Evolutionary conservation across 1,140 invertebrate species (phyloP).

Genomic region (Drosophila kurseongensis): DNA sequence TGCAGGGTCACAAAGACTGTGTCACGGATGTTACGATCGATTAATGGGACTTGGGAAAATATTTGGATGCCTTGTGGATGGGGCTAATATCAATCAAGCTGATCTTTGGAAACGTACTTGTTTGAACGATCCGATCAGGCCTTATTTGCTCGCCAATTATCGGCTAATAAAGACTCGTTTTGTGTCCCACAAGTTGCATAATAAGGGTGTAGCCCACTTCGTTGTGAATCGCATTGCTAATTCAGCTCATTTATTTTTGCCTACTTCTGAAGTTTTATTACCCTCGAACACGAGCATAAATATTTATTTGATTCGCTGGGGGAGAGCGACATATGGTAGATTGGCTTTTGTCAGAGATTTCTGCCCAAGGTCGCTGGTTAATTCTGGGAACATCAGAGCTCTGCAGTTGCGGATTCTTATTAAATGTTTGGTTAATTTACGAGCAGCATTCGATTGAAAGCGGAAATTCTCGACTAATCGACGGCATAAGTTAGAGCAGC

Average conservation of each 20-base stretch:
- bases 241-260: conserved; percentile 57
- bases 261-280: conserved; percentile 43
- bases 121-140: conserved; percentile 3
- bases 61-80: conserved; percentile 29
- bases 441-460: conserved; percentile 48
- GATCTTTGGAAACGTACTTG: conserved; percentile 19
- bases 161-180: conserved; percentile 30
- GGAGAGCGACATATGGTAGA: conserved; percentile 12
- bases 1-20: conserved; percentile 11
- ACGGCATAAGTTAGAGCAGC: conserved; percentile 43
- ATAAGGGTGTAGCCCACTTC: conserved; percentile 29
- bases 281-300: conserved; percentile 44
- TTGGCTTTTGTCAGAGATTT: conserved; percentile 32
- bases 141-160: conserved; percentile 45
- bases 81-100: conserved; percentile 24
- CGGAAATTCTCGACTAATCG: conserved; percentile 68
- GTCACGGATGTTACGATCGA: conserved; percentile 16
- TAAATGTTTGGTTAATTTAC: conserved; percentile 67
- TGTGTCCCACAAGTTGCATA: conserved; percentile 59
- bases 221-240: conserved; percentile 53
- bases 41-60: conserved; percentile 9
- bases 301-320: conserved; percentile 53
- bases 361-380: conserved; percentile 41
- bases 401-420: conserved; percentile 54
- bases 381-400: conserved; percentile 57